A percentile compares a stretch with the other conserved stretches of the same genome.
Conservation (phyloP, 2,888 invertebrate genomes). For the Chrysina gloriosa region DNA sequence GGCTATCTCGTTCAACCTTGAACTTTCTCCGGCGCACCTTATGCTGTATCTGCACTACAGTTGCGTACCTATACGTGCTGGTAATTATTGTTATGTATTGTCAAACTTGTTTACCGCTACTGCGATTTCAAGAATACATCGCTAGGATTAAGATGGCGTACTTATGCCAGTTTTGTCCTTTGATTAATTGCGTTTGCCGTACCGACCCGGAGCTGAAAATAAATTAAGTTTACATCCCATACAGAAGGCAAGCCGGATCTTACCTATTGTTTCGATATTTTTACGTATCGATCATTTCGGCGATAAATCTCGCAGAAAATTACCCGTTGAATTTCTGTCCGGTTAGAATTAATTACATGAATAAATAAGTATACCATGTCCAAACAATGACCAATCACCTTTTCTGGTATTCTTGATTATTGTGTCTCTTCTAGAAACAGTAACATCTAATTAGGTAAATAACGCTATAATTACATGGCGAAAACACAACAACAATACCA, state of each 20-base stretch:
- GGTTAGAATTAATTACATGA: too few species aligned
- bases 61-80: neutral
- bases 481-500: too few species aligned
- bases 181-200: conserved; percentile 1
- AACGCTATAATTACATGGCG: too few species aligned
- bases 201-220: conserved; percentile 5
- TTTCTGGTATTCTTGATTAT: too few species aligned
- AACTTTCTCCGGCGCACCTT: conserved; percentile 25
- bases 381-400: too few species aligned
- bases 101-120: neutral
- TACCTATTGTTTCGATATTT: neutral
- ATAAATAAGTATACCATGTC: too few species aligned
- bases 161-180: neutral
- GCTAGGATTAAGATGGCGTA: neutral
- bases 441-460: too few species aligned
- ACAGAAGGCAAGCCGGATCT: neutral
- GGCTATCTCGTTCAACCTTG: conserved; percentile 6
- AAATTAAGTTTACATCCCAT: neutral
- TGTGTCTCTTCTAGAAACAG: too few species aligned
- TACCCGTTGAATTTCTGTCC: too few species aligned
- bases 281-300: neutral
- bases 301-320: neutral
- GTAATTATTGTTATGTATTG: conserved; percentile 1
- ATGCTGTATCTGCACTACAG: neutral
- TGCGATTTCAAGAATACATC: neutral